Percentiles rank a stretch among this genome's conserved stretches.
Conservation (phyloP, 2,113 vertebrate genomes). For the Barbus barbus region DNA sequence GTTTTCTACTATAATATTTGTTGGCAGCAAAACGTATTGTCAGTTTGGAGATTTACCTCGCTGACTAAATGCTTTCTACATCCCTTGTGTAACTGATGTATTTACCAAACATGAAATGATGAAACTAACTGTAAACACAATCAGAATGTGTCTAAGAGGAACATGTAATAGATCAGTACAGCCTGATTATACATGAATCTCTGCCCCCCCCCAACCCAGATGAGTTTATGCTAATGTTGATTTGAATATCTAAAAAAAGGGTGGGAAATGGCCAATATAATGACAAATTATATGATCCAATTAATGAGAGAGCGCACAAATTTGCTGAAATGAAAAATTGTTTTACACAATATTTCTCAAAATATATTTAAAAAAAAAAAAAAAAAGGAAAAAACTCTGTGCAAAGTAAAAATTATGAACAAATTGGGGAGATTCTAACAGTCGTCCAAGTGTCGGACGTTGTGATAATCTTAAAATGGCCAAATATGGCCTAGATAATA, state of each 20-base stretch:
- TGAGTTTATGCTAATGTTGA: too few relatives aligned
- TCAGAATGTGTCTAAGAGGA: constrained; percentile 14
- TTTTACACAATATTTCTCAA: background rate
- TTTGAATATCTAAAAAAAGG: too few relatives aligned
- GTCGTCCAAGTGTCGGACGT: background rate
- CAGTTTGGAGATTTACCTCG: background rate
- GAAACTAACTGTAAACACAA: constrained; percentile 48
- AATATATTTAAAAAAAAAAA: too few relatives aligned
- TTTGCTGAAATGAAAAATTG: too few relatives aligned
- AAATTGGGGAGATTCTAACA: background rate
- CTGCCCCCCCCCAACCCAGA: too few relatives aligned
- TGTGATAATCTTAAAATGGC: too few relatives aligned
- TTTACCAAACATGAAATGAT: constrained; percentile 38
- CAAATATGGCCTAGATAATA: background rate
- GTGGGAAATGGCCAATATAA: too few relatives aligned
- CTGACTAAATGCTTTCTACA: background rate
- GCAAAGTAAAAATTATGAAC: background rate
- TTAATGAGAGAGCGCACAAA: too few relatives aligned
- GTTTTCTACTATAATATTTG: too few relatives aligned
- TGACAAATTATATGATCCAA: too few relatives aligned
- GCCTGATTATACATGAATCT: constrained; percentile 39
- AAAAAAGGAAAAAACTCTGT: background rate
- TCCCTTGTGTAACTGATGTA: background rate
- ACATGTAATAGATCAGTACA: constrained; percentile 1
- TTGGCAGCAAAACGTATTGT: background rate